Base-by-base conservation (phyloP, 1,140 invertebrate genomes). In the honey bee (Apis mellifera) region DNA sequence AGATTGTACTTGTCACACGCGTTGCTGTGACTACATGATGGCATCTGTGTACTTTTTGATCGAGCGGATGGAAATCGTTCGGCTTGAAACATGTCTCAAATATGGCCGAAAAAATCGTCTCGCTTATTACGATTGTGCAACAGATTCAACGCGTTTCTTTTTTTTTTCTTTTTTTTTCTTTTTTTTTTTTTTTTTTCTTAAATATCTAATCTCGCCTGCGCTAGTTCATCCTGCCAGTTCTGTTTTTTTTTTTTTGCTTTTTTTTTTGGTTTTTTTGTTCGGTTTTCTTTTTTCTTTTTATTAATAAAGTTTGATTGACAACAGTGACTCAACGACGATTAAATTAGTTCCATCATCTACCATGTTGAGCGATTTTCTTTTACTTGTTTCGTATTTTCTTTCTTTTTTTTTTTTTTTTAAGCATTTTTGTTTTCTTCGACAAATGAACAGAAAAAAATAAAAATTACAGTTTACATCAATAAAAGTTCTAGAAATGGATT, bases 241-340 rank as follows among this genome's bases (percentile, higher is more conserved):
- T 77, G 85, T 48, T 21, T 68, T 48, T 48, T 21, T 68, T 48
- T 66, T 66, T 66, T 12, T 21, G 21, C n/a, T 48, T 26, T 72
- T 17, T 64, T 75, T 19, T 64, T 21, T 15, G 26, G 26, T 52
- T 21, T 52, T 71, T 62, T 69, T 75, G 74, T 65, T 68, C 57
- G 60, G n/a, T n/a, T n/a, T n/a, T n/a, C n/a, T 42, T 32, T 68
- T 59, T 73, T 73, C 5, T 64, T 74, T 87, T 91, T 89, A 86
- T 90, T 90, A 48, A 87, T 88, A 86, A 86, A 86, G 57, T 89
- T 88, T 90, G 83, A 90, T 92, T 91, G 84, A 91, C 90, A 91
- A 92, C 88, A 89, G 84, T 88, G 82, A 88, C 86, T 90, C 84
- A 89, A 88, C 78, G 80, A 84, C 50, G 86, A 59, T 89, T 83